Evolutionary conservation across 2,888 invertebrate genomes (phyloP).

Genomic region (Stenichneumon culpator): DNA sequence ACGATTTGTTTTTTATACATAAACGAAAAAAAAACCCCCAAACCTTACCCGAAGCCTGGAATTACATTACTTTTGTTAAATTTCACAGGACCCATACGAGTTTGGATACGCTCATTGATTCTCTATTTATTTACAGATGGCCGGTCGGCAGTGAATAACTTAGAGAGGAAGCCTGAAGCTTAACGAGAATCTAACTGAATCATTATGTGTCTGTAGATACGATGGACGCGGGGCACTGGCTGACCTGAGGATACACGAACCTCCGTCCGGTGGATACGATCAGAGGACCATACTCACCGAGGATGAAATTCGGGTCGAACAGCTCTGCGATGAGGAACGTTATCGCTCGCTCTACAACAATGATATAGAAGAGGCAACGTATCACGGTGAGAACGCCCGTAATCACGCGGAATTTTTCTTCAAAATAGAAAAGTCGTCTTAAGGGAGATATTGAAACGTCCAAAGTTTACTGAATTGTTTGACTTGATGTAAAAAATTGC

Average conservation of each 20-base stretch:
- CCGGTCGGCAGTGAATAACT: conserved; percentile 60
- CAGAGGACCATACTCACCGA: conserved; percentile 89
- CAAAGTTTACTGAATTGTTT: neutral
- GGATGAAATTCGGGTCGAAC: conserved; percentile 93
- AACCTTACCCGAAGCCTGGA: conserved; percentile 19
- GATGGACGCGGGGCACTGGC: conserved; percentile 97
- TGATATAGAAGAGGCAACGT: conserved; percentile 95
- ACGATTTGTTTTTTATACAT: conserved; percentile 21
- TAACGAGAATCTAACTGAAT: conserved; percentile 69
- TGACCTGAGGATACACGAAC: conserved; percentile 93
- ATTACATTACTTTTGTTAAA: conserved; percentile 33
- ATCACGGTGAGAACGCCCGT: conserved; percentile 90
- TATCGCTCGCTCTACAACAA: conserved; percentile 95
- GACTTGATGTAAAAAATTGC: neutral
- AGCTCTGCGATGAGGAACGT: conserved; percentile 97
- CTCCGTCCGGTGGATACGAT: conserved; percentile 91
- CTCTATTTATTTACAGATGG: conserved; percentile 71
- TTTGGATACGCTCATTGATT: conserved; percentile 64
- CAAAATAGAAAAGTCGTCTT: neutral
- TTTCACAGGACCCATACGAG: conserved; percentile 57
- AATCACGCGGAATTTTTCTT: neutral
- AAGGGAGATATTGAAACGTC: too few relatives aligned
- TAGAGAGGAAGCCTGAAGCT: conserved; percentile 54
- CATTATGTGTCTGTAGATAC: conserved; percentile 89
- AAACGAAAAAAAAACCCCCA: neutral